Base-by-base conservation (phyloP, 2,797 vertebrate species). In the Lateolabrax maculatus region DNA sequence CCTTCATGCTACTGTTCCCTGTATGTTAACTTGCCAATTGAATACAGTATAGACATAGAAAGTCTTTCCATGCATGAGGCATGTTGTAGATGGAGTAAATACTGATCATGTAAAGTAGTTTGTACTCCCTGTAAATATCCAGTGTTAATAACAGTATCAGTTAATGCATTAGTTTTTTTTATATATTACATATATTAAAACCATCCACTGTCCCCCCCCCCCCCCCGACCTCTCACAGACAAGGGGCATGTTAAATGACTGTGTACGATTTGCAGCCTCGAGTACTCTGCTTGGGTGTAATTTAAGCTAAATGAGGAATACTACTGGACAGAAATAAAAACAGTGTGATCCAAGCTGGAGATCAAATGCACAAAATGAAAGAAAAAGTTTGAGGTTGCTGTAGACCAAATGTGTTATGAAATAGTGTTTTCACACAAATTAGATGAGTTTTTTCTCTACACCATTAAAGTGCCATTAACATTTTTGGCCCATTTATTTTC, bases 81-180 rank as follows among this genome's bases (percentile, higher is more conserved):
- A 5, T 23, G 29, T 55, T 34, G n/a, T 36, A 57, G 36, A 44
- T 51, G 13, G 16, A 69, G 37, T n/a, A 19, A 56, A 72, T 8
- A 41, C 48, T 52, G 56, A 69, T 39, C 46, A 55, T 27, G 12
- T 29, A 12, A 44, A 58, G 49, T 4, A 3, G 3, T 37, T 67
- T 63, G 51, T 71, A 57, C 27, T 15, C 5, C 2, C 41, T 55
- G 62, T 62, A 72, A 8, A 73, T 46, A 63, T 31, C 53, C 18
- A 2, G 9, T 6, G 21, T 53, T 43, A 31, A 44, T 68, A 53
- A 60, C 10, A 25, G 49, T 7, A 25, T 23, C 0, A 21, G 0
- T 52, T 78, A 41, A 80, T 60, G 1, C 0, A 41, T 58, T 53
- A 3, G 29, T n/a, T n/a, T 75, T 25, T 48, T 76, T 31, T 52